A percentile compares a stretch with the other conserved stretches of the same genome.
Evolutionary conservation across 2,888 invertebrate species (phyloP).

Genomic region (Parnassius glacialis): DNA sequence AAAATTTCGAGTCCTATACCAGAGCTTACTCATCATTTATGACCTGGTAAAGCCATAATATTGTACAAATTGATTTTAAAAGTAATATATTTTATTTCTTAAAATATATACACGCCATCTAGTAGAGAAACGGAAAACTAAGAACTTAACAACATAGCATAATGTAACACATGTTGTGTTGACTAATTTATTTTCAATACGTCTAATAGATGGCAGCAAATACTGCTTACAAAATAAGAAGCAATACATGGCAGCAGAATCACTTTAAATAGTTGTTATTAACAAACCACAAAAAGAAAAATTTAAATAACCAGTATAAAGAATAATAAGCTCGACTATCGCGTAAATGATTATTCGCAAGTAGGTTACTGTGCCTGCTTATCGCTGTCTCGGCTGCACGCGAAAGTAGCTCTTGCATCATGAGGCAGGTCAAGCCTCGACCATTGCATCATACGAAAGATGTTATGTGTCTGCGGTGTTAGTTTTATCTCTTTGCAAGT

Average conservation of each 20-base stretch:
- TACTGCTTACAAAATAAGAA: background rate
- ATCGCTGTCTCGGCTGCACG: conserved; percentile 56
- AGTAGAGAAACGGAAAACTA: background rate
- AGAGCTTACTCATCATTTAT: background rate
- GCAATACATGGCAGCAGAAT: conserved; percentile 39
- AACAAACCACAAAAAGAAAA: background rate
- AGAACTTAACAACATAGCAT: background rate
- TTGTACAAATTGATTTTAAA: background rate
- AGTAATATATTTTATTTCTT: background rate
- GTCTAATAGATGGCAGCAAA: conserved; percentile 43
- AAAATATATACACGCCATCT: conserved; percentile 14
- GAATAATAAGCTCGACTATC: conserved; percentile 42
- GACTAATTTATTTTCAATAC: conserved; percentile 12
- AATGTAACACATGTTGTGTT: background rate
- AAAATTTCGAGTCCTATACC: no score
- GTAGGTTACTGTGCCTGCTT: conserved; percentile 67
- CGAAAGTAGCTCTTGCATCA: conserved; percentile 76
- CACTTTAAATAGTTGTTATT: background rate
- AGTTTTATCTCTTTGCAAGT: conserved; percentile 31
- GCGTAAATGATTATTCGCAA: conserved; percentile 44
- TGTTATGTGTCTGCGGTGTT: conserved; percentile 44
- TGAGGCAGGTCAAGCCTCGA: conserved; percentile 56
- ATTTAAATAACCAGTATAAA: conserved; percentile 16
- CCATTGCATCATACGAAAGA: conserved; percentile 59
- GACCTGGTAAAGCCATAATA: no score